Percentiles rank a stretch among this genome's conserved stretches.
Evolutionary conservation across 2,888 invertebrate species (phyloP).

Genomic region (Athalia rosae): DNA sequence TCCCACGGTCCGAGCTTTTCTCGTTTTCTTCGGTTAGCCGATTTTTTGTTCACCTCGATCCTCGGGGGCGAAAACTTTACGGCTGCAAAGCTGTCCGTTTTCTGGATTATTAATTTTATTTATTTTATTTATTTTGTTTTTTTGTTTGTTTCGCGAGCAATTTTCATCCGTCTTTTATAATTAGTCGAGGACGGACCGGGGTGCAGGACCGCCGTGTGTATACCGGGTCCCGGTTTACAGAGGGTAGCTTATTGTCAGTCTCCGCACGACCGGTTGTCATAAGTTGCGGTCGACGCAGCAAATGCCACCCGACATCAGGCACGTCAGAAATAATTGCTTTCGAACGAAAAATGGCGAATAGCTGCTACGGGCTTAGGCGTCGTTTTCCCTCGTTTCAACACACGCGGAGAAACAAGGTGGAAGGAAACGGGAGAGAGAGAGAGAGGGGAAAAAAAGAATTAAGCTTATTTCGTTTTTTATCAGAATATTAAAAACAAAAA

Average conservation of each 20-base stretch:
- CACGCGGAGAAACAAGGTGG: background rate
- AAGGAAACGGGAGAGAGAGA: background rate
- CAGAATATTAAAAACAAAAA: no score
- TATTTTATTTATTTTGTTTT: no score
- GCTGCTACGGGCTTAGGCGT: background rate
- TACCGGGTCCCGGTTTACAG: constrained; percentile 7
- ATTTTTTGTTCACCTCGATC: no score
- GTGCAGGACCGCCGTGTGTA: background rate
- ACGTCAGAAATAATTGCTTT: constrained; percentile 18
- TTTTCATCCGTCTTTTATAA: constrained; percentile 12
- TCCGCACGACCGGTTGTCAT: constrained; percentile 33
- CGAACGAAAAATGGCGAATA: background rate
- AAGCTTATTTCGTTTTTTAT: no score
- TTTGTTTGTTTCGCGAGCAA: background rate
- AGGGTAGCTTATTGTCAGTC: constrained; percentile 23
- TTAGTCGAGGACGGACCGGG: constrained; percentile 8
- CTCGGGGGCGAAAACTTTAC: no score
- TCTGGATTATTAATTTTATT: no score
- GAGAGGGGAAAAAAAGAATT: background rate
- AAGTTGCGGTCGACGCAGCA: constrained; percentile 9
- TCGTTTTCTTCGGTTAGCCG: no score
- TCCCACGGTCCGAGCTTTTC: no score
- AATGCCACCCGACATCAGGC: background rate
- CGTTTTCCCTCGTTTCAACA: no score
- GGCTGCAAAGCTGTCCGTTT: no score